These are phyloP conservation scores for Mesoclemmys tuberculata DNA, from an alignment of 2,113 vertebrate species.

Conservation along the genomic window DNA sequence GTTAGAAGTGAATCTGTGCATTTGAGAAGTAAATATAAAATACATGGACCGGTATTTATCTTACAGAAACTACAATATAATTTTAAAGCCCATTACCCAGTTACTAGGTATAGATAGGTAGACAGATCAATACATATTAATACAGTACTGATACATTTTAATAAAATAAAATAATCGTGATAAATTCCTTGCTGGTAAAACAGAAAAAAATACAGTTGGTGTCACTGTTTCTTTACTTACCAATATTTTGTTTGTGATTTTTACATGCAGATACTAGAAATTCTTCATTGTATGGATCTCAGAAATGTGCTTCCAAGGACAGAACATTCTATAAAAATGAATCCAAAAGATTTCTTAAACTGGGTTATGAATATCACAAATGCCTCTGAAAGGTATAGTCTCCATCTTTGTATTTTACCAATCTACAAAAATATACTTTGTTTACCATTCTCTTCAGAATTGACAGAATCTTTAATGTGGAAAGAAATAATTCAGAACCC, in stretches of 20 bases:
- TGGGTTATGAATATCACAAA: constrained; percentile 82
- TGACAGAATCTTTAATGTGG: background rate
- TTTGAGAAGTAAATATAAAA: background rate
- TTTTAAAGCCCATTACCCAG: background rate
- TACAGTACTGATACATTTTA: no score
- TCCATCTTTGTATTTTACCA: background rate
- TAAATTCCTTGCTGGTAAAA: background rate
- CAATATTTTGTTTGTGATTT: constrained; percentile 6
- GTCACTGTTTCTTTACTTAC: background rate
- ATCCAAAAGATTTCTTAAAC: constrained; percentile 79
- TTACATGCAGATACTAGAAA: constrained; percentile 83
- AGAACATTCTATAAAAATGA: constrained; percentile 73
- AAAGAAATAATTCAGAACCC: background rate
- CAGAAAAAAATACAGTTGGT: background rate
- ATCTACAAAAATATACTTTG: background rate
- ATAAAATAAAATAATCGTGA: background rate
- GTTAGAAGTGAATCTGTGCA: background rate
- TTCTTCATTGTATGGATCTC: constrained; percentile 81
- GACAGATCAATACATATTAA: background rate
- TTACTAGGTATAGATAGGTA: background rate
- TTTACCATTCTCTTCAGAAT: background rate
- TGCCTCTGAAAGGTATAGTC: constrained; percentile 83
- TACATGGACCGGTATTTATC: background rate
- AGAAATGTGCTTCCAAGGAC: constrained; percentile 78
- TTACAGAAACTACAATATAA: background rate